A percentile compares a stretch with the other conserved stretches of the same genome.
Conservation (phyloP, 1,140 invertebrate genomes). For the Drosophila insularis region DNA sequence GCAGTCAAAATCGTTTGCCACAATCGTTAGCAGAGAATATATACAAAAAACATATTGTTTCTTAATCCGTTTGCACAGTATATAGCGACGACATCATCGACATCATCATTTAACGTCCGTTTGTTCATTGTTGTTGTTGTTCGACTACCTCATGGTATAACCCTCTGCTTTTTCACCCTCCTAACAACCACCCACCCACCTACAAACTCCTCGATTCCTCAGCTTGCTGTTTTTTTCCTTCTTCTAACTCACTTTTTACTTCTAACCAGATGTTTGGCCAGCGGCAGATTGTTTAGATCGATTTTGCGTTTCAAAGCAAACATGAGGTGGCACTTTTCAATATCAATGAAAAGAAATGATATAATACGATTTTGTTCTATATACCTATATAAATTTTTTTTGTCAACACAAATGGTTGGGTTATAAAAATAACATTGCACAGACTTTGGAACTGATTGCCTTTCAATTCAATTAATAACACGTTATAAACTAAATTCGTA, state of each 20-base stretch:
- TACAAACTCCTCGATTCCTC: background rate
- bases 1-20: slow-evolving; percentile 29
- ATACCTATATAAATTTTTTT: background rate
- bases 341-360: slow-evolving; percentile 9
- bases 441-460: too few species aligned
- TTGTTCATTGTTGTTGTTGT: slow-evolving; percentile 7
- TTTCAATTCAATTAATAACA: too few species aligned
- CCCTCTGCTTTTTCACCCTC: background rate
- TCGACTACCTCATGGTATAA: background rate
- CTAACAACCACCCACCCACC: background rate
- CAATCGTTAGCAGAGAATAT: slow-evolving; percentile 19
- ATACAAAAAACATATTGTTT: slow-evolving; percentile 56
- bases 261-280: slow-evolving; percentile 26
- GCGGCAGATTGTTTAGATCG: slow-evolving; percentile 35
- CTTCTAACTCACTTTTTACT: slow-evolving; percentile 22
- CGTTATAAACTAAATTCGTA: too few species aligned
- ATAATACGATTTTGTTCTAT: slow-evolving; percentile 30
- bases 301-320: slow-evolving; percentile 38
- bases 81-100: slow-evolving; percentile 35
- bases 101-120: slow-evolving; percentile 20
- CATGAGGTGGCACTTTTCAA: slow-evolving; percentile 41
- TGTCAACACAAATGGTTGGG: background rate
- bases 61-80: slow-evolving; percentile 59
- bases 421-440: background rate
- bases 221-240: slow-evolving; percentile 20